phyloP scores from a whole-genome alignment of 2,113 vertebrate genomes.

The Leucosticte australis region DNA sequence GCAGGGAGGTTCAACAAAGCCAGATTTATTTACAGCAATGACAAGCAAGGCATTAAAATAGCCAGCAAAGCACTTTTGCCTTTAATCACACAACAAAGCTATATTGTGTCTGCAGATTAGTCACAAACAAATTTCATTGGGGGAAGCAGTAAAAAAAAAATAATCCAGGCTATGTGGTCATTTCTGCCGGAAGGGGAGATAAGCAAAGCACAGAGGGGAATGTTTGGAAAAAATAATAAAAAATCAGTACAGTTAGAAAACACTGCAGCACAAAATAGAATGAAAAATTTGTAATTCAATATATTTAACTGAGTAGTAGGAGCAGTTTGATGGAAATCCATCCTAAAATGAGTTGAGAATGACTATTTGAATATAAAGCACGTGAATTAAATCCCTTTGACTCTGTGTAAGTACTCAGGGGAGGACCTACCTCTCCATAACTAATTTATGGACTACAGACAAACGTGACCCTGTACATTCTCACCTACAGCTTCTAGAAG shows the following conservation, averaged over 20 bases:
- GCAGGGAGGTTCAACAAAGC: neutral
- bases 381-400: neutral
- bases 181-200: neutral
- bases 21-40: neutral
- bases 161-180: neutral
- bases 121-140: neutral
- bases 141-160: neutral
- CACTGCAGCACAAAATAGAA: neutral
- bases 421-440: neutral
- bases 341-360: neutral
- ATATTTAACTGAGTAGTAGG: neutral
- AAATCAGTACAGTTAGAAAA: neutral
- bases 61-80: neutral
- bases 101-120: neutral
- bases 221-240: neutral
- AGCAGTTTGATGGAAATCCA: neutral
- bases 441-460: neutral
- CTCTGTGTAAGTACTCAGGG: neutral
- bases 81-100: conserved; percentile 7
- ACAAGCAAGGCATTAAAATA: neutral
- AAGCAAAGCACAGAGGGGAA: neutral
- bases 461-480: neutral
- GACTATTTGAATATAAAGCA: neutral
- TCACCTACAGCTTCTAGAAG: neutral
- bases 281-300: neutral